Base-by-base conservation (phyloP, 2,113 vertebrate genomes). In the Strix uralensis region DNA sequence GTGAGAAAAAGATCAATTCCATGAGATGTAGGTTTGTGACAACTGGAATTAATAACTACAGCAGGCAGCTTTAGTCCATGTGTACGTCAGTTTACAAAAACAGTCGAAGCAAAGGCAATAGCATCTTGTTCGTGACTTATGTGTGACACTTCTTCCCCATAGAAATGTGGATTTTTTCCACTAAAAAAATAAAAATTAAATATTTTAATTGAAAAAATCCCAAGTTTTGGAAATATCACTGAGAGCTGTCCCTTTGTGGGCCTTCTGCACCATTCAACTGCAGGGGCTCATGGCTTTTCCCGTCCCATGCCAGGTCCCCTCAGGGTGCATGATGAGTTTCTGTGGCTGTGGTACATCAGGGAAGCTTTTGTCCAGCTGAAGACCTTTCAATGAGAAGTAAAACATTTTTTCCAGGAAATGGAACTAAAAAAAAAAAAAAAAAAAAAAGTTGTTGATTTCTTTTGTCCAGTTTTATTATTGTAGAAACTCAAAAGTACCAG, bases 341-440 rank as follows among this genome's bases (percentile, higher is more conserved):
- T 90, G 34, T 19, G 58, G 17, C 74, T 4, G 2, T 52, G 69
- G 32, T 42, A 19, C 49, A 42, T 58, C 63, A 71, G 81, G 62
- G 42, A 51, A 70, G 46, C 38, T 92, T 90, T 63, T 92, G 6
- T 67, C 54, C 47, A 38, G 47, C 63, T 88, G 42, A 88, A 85
- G 71, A 73, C 38, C 42, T 94, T 51, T n/a, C 52, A 78, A 11
- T 34, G 32, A 81, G 32, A 74, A 95, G 42, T 12, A 86, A 92
- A 81, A 16, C 23, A 36, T 18, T 69, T 88, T 72, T 94, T 47
- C 36, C 55, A 74, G 26, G 49, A 67, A 96, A 88, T 3, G 0
- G 5, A 3, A 47, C 18, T 9, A 47, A 47, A 3, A 1, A 2
- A 11, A 42, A 16, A 3, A 1, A 2, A 11, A 42, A 16, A 30